phyloP scores from a whole-genome alignment of 23 tunicate genomes.

The Halocynthia roretzi region DNA sequence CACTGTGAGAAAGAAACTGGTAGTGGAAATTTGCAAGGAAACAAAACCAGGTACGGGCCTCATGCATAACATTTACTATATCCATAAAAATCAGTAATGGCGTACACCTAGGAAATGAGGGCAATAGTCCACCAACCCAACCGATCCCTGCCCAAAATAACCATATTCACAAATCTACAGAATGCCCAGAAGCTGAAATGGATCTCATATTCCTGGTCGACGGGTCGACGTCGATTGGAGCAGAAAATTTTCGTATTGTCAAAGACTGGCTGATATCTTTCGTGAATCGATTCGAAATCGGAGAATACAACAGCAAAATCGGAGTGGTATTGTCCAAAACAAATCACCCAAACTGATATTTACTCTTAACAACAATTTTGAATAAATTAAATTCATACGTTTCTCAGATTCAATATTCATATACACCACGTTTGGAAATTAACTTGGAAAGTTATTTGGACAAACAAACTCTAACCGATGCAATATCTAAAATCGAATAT shows the following conservation, averaged over 20 bases:
- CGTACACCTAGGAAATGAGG: no score
- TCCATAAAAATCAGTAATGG: no score
- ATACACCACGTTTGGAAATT: slow-evolving; percentile 45
- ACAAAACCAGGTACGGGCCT: slow-evolving; percentile 53
- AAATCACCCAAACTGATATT: no score
- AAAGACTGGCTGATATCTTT: slow-evolving; percentile 75
- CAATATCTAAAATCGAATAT: slow-evolving; percentile 35
- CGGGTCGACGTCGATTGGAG: slow-evolving; percentile 57
- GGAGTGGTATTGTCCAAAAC: slow-evolving; percentile 43
- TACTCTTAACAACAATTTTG: no score
- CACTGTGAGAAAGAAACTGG: slow-evolving; percentile 39
- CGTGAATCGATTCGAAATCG: slow-evolving; percentile 69
- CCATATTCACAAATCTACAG: slow-evolving; percentile 21
- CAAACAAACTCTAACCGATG: slow-evolving; percentile 39
- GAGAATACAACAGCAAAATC: slow-evolving; percentile 84
- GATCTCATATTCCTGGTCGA: slow-evolving; percentile 72
- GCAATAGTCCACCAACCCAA: no score
- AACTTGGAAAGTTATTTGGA: slow-evolving; percentile 45
- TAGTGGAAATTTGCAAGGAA: slow-evolving; percentile 68
- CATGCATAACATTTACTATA: no score
- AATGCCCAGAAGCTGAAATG: slow-evolving; percentile 76
- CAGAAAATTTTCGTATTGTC: slow-evolving; percentile 37
- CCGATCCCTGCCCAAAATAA: background rate
- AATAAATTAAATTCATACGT: no score
- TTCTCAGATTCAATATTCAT: slow-evolving; percentile 48